Percentiles rank a stretch among this genome's conserved stretches.
phyloP scores from a whole-genome alignment of 2,888 invertebrate species.

The Acholoe squamosa region DNA sequence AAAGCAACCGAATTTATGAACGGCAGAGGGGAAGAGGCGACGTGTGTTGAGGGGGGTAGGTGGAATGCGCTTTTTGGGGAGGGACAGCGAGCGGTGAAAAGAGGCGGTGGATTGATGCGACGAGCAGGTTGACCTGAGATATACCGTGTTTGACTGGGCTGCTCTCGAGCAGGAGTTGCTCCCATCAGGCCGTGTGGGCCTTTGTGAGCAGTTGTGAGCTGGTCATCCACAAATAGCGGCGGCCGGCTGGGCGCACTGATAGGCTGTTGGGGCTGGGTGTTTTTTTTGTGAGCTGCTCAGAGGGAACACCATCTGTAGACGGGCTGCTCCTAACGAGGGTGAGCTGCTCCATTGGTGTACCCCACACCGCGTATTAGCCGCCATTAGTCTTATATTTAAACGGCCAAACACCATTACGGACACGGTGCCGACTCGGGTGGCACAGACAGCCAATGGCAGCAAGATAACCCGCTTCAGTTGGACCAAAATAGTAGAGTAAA shows the following conservation, averaged over 20 bases:
- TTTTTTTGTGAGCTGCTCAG: not conserved
- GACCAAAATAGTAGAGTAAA: not conserved
- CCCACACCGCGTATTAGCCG: not conserved
- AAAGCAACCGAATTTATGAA: constrained; percentile 51
- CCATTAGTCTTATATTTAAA: not conserved
- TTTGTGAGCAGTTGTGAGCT: not conserved
- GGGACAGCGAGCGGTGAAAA: not conserved
- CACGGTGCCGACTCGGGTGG: not conserved
- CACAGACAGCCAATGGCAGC: not conserved
- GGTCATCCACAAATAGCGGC: not conserved
- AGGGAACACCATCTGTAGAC: not conserved
- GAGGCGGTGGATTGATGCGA: constrained; percentile 24
- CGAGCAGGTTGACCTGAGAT: constrained; percentile 37
- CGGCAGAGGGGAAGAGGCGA: not conserved
- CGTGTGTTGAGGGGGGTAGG: not conserved
- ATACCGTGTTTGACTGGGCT: not conserved
- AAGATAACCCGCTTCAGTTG: not conserved
- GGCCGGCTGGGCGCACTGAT: not conserved
- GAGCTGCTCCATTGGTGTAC: constrained; percentile 13
- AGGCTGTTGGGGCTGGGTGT: not conserved
- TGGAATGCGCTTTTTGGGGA: not conserved
- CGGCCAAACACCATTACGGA: not conserved
- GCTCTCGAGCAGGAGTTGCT: not conserved
- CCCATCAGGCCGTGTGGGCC: not conserved
- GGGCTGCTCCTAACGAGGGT: not conserved